Conservation (phyloP, 2,888 invertebrate species). For the Trisateles emortualis region DNA sequence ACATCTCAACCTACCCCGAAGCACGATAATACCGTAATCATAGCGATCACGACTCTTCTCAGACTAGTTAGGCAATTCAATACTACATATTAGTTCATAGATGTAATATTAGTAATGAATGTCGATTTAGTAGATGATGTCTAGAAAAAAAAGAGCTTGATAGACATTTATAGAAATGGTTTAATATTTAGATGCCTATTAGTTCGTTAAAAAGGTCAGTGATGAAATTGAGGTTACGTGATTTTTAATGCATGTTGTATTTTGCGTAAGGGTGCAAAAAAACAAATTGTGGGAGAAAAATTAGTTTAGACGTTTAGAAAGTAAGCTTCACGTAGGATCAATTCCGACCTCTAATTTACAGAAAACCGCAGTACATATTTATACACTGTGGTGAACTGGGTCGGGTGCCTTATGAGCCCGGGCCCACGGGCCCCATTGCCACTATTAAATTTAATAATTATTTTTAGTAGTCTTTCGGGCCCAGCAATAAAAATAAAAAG, state of each 20-base stretch:
- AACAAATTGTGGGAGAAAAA: no score
- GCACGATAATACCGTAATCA: slow-evolving; percentile 37
- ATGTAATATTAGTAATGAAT: slow-evolving; percentile 10
- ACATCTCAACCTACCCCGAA: slow-evolving; percentile 24
- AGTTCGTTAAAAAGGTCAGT: background rate
- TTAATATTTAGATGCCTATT: background rate
- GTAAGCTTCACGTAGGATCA: no score
- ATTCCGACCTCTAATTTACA: no score
- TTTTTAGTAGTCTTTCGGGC: no score
- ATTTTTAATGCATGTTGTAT: background rate
- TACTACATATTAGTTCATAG: slow-evolving; percentile 3
- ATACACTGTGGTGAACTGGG: no score
- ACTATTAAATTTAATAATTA: no score
- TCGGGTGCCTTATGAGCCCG: no score
- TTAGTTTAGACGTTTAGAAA: no score
- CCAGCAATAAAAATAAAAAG: no score
- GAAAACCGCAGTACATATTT: no score
- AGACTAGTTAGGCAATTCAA: slow-evolving; percentile 16
- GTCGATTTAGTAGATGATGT: background rate
- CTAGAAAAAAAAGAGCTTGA: background rate
- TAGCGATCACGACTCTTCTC: slow-evolving; percentile 33
- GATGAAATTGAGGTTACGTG: slow-evolving; percentile 2
- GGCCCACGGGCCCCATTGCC: no score
- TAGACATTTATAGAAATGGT: background rate
- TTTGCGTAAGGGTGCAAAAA: background rate